phyloP scores from a whole-genome alignment of 2,888 invertebrate genomes.

The Sabatieria punctata region DNA sequence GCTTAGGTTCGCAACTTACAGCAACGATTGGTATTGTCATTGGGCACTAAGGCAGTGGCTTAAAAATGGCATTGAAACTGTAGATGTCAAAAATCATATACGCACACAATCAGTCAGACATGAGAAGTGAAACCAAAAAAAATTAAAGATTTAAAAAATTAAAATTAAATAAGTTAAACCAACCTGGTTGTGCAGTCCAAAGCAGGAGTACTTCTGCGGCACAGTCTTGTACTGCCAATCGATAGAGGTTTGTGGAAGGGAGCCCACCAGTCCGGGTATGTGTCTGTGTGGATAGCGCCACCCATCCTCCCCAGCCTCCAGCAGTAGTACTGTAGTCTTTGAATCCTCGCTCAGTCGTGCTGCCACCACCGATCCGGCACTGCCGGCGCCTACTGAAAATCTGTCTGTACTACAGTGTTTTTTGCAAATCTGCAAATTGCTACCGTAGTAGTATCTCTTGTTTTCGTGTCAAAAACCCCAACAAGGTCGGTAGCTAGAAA shows the following conservation, averaged over 20 bases:
- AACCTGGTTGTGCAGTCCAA: constrained; percentile 18
- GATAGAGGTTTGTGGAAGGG: constrained; percentile 13
- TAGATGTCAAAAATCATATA: too few relatives aligned
- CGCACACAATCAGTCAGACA: too few relatives aligned
- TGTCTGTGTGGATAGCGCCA: constrained; percentile 5
- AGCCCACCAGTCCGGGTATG: constrained; percentile 15
- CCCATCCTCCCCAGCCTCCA: constrained; percentile 11
- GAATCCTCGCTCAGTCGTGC: constrained; percentile 23
- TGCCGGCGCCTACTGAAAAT: constrained; percentile 24
- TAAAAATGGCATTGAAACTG: too few relatives aligned
- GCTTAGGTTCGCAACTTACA: too few relatives aligned
- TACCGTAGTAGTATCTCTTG: too few relatives aligned
- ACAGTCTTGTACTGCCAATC: constrained; percentile 24
- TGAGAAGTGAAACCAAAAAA: too few relatives aligned
- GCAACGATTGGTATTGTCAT: too few relatives aligned
- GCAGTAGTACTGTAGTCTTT: constrained; percentile 17
- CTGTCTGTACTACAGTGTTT: background rate
- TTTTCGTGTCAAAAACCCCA: too few relatives aligned
- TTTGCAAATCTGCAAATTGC: background rate
- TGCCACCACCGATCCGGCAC: constrained; percentile 27
- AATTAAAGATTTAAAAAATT: too few relatives aligned
- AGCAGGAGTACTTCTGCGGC: constrained; percentile 18
- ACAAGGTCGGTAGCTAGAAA: too few relatives aligned
- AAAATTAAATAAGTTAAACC: background rate
- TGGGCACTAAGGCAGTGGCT: too few relatives aligned